Evolutionary conservation across 2,888 invertebrate species (phyloP), one percentile per base, ranked within the genome.

Genomic region (Drosophila vallismaia): DNA sequence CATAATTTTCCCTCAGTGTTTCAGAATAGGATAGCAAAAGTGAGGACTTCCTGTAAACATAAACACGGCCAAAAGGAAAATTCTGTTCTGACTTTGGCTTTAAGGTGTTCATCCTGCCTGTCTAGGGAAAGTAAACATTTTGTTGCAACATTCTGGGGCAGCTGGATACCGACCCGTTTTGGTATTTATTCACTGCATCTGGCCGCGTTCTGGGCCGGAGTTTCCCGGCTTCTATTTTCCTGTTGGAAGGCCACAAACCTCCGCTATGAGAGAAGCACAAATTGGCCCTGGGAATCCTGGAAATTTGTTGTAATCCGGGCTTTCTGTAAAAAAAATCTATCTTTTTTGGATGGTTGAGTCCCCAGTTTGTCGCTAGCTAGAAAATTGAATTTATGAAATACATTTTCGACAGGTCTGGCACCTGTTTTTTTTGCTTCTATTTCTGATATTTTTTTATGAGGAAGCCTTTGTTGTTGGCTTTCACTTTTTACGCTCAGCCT

Each of bases 311-410:
- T 49, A 59, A 33, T 49, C 62, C 19, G 12, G 44, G 62, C 29
- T 24, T 44, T 44, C 8, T 1, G 19, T 42, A 40, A 24, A 33
- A 51, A 54, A 19, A 19, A 19, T 19, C 19, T 46, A 46, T 60
- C 46, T 58, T 42, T 60, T 19, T 3, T 42, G 40, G 40, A n/a
- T 36, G 12, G 28, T 48, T 28, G 38, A 19, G 31, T 33, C 12
- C 12, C 44, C 45, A 28, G 49, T 81, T 77, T 63, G 70, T 56
- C 28, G 59, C 64, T 52, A 24, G 26, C 3, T 6, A 19, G 38
- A 53, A 66, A 71, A 72, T 71, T 71, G 44, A 55, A 66, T 72
- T 71, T 71, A 57, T 71, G 60, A 69, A 58, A 58, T 36, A 36
- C 40, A 48, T 48, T 69, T 67, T 58, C 29, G 36, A 19, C 45